phyloP scores from a whole-genome alignment of 2,113 vertebrate species.

The Nesoenas mayeri region DNA sequence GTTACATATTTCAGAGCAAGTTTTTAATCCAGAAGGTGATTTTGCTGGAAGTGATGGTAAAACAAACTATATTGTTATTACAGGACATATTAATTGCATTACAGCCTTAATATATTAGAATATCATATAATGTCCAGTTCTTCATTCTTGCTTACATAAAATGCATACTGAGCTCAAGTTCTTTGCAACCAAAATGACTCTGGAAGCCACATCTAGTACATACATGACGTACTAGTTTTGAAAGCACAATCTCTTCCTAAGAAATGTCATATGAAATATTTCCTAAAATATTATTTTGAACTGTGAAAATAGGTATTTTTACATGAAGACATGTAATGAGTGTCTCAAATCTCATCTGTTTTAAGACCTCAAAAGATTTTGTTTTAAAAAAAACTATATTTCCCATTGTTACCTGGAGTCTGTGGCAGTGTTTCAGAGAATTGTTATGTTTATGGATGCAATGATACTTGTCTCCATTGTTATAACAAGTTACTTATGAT shows the following conservation, averaged over 20 bases:
- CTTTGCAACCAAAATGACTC: background rate
- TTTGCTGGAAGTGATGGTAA: background rate
- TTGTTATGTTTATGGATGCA: background rate
- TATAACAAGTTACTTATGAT: background rate
- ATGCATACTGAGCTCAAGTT: background rate
- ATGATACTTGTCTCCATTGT: background rate
- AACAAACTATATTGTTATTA: background rate
- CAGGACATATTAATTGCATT: background rate
- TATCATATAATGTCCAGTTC: background rate
- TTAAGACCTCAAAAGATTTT: background rate
- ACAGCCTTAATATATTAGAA: background rate
- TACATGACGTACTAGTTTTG: background rate
- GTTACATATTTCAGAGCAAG: background rate
- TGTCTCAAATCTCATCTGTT: background rate
- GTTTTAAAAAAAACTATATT: background rate
- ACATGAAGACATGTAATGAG: background rate
- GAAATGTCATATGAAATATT: background rate
- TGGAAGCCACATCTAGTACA: background rate
- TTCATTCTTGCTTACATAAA: background rate
- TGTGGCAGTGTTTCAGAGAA: background rate
- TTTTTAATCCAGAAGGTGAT: constrained; percentile 33
- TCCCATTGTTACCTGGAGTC: background rate
- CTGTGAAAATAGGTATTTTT: background rate
- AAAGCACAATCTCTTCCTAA: background rate
- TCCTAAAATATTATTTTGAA: background rate